phyloP scores from a whole-genome alignment of 1,140 invertebrate genomes.

The Cydia fagiglandana region DNA sequence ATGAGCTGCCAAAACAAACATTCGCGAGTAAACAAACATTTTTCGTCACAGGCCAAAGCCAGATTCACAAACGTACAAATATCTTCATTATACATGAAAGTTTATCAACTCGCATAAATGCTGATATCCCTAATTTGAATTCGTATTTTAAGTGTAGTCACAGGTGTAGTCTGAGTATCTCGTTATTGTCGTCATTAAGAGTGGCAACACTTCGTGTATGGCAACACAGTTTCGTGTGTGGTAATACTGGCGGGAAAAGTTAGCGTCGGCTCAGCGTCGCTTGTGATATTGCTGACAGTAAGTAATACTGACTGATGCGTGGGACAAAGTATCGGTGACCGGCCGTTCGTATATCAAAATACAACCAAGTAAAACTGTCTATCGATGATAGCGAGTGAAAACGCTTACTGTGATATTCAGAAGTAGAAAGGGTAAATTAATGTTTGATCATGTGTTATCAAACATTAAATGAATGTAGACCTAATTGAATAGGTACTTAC shows the following conservation, averaged over 20 bases:
- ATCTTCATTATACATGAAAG: background rate
- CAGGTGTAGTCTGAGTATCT: background rate
- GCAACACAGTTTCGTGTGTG: constrained; percentile 23
- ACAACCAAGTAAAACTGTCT: background rate
- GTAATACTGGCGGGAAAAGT: constrained; percentile 25
- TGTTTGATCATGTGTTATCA: too few relatives aligned
- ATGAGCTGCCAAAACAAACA: constrained; percentile 15
- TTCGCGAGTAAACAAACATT: constrained; percentile 16
- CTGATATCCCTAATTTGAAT: constrained; percentile 21
- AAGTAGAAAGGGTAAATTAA: too few relatives aligned
- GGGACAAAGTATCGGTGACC: background rate
- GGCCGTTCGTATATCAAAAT: background rate
- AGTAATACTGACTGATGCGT: background rate
- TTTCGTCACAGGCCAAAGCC: background rate
- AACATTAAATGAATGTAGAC: too few relatives aligned
- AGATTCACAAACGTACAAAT: background rate
- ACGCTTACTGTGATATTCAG: too few relatives aligned
- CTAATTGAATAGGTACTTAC: too few relatives aligned
- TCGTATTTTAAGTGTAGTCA: background rate
- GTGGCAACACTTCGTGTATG: background rate
- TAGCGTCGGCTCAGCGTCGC: background rate
- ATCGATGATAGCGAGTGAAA: too few relatives aligned
- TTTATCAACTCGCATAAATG: constrained; percentile 15
- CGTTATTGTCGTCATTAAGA: constrained; percentile 15
- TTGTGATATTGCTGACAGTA: constrained; percentile 15